phyloP scores from a whole-genome alignment of 1,140 invertebrate species.

The Acyrthosiphon pisum region DNA sequence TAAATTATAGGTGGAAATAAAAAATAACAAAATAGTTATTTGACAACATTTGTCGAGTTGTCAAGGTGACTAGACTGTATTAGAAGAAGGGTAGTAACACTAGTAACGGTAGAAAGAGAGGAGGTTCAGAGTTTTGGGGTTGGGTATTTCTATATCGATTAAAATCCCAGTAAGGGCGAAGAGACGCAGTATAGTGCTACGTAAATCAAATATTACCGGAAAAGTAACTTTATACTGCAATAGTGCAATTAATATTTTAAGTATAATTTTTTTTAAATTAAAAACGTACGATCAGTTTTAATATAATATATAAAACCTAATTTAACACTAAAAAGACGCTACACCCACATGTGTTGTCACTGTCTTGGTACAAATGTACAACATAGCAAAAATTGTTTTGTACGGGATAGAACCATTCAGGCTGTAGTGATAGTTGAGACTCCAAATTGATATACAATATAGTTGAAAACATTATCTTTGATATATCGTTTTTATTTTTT shows the following conservation, averaged over 20 bases:
- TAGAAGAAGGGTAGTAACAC: neutral
- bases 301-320: neutral
- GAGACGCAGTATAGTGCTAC: neutral
- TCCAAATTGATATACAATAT: too few relatives aligned
- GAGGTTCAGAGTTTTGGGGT: slow-evolving; percentile 27
- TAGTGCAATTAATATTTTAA: neutral
- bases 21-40: slow-evolving; percentile 44
- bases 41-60: slow-evolving; percentile 1
- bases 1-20: slow-evolving; percentile 4
- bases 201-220: neutral
- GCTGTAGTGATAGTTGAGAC: too few relatives aligned
- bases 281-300: neutral
- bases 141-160: slow-evolving; percentile 46
- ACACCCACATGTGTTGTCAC: too few relatives aligned
- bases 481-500: too few relatives aligned
- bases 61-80: slow-evolving; percentile 35
- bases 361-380: too few relatives aligned
- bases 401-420: too few relatives aligned
- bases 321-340: neutral
- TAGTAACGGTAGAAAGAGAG: neutral
- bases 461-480: too few relatives aligned
- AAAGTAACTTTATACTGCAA: neutral
- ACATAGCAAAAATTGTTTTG: too few relatives aligned
- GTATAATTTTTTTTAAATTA: neutral
- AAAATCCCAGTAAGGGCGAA: slow-evolving; percentile 34